Evolutionary conservation across 2,113 vertebrate species (phyloP).

Genomic region (Poeciliopsis prolifica): DNA sequence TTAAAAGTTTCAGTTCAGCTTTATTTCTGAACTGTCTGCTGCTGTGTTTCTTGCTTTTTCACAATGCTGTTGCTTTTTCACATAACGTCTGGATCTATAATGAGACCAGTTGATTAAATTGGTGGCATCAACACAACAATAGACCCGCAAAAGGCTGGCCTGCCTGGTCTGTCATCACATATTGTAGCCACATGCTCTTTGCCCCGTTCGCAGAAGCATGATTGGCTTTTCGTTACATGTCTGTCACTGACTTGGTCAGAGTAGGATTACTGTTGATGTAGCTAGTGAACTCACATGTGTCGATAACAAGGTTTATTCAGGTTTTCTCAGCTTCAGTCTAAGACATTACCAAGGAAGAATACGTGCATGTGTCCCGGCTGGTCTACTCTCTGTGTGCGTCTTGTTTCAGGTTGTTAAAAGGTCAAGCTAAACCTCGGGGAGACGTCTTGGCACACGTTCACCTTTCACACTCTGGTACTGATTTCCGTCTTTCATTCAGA

Average conservation of each 20-base stretch:
- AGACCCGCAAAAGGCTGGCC: constrained; percentile 3
- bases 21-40: neutral
- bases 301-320: constrained; percentile 4
- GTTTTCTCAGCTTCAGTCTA: neutral
- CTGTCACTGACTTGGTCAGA: constrained; percentile 44
- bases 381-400: constrained; percentile 30
- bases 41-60: neutral
- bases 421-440: constrained; percentile 59
- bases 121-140: neutral
- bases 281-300: constrained; percentile 36
- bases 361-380: neutral
- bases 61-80: neutral
- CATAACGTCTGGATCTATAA: neutral
- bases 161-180: constrained; percentile 40
- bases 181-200: constrained; percentile 33
- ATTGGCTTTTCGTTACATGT: constrained; percentile 44
- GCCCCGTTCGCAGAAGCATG: constrained; percentile 38
- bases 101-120: neutral
- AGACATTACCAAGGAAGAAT: constrained; percentile 3
- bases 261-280: constrained; percentile 50
- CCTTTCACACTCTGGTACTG: constrained; percentile 17
- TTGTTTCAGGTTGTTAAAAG: constrained; percentile 51
- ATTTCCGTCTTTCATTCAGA: constrained; percentile 59
- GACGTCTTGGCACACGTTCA: constrained; percentile 61
- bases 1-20: too few relatives aligned